Evolutionary conservation across 1,140 invertebrate species (phyloP), one percentile per base, ranked within the genome.

Genomic region (Drosophila oshimai): DNA sequence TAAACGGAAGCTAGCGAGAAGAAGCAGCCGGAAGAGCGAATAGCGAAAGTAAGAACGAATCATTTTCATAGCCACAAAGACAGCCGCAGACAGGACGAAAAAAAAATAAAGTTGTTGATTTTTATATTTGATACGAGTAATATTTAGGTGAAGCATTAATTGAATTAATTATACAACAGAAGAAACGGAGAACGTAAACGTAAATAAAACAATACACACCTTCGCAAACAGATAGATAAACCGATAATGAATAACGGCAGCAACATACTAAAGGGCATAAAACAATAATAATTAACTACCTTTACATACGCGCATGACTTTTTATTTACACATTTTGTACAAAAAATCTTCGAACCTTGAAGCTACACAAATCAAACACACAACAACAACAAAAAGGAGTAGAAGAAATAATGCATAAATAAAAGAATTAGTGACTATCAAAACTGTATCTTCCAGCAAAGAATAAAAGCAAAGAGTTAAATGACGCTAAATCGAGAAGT

Each of bases 111-210:
- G 74, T 90, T 90, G 89, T 90, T 90, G 89, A 89, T 90, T 90
- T 90, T 90, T 90, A 90, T 90, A 90, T 90, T 90, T 90, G 89
- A 90, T 90, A 90, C 89, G 89, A 90, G 72, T 90, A 84, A 90
- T 87, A 87, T 87, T 87, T 87, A 87, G 81, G 81, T 70, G 83
- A 87, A 74, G 76, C 73, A 87, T 88, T 77, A 86, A 87, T 87
- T 87, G 76, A 87, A 87, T 81, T 81, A 87, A 87, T 81, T 87
- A 87, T 87, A 87, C 81, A 87, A 77, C 69, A 71, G 77, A 44
- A 42, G 69, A 74, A 28, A 34, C 34, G 55, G 55, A 42, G 45
- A 71, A 39, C 61, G 60, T 55, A 50, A 57, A 42, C 51, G 54
- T 67, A 41, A 57, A 55, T 53, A 69, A 76, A 57, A 49, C 20